Percentiles rank a stretch among this genome's conserved stretches.
Evolutionary conservation across 2,113 vertebrate genomes (phyloP).

Genomic region (Corythaixoides concolor): DNA sequence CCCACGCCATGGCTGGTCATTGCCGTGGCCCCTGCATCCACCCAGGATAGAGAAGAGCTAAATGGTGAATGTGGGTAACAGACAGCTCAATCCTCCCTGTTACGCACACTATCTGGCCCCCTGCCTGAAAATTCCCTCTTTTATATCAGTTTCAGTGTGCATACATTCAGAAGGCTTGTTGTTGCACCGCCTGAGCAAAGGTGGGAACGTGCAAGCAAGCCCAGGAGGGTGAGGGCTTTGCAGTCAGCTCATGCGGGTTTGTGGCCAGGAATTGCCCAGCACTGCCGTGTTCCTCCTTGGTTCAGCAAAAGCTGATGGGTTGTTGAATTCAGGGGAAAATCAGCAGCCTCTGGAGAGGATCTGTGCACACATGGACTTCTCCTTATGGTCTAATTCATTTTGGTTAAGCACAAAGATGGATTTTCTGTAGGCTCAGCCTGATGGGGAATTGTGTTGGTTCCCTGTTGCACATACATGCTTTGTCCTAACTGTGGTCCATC

Average conservation of each 20-base stretch:
- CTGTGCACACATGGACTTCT: not conserved
- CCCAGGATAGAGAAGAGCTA: not conserved
- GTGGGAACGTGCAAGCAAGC: not conserved
- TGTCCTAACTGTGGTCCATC: not conserved
- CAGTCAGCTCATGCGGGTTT: not conserved
- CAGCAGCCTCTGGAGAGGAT: not conserved
- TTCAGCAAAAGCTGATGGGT: not conserved
- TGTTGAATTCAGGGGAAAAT: not conserved
- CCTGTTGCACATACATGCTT: not conserved
- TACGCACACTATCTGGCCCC: not conserved
- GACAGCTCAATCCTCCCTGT: not conserved
- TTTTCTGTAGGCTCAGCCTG: not conserved
- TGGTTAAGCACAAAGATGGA: not conserved
- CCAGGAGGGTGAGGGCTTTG: not conserved
- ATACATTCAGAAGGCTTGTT: not conserved
- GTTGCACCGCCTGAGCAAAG: not conserved
- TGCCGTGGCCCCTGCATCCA: accelerated
- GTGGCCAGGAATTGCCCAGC: not conserved
- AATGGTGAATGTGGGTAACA: not conserved
- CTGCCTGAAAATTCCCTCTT: not conserved
- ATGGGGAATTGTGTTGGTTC: not conserved
- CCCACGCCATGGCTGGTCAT: accelerated
- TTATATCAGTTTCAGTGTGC: not conserved
- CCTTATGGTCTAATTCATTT: not conserved
- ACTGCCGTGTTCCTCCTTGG: not conserved